Evolutionary conservation across 2,888 invertebrate genomes (phyloP).

Genomic region (Apamea monoglypha): DNA sequence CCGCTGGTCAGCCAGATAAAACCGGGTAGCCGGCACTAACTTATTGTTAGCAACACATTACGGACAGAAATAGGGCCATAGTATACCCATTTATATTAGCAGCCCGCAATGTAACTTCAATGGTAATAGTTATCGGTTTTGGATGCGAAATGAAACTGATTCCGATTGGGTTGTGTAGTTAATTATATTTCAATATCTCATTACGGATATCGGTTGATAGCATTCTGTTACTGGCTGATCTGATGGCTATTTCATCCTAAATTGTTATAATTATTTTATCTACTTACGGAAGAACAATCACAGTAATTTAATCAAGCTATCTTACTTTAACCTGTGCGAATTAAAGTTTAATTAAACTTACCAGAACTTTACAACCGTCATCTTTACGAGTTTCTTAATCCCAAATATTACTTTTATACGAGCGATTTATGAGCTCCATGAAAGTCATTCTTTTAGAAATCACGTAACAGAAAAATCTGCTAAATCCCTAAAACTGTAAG

Average conservation of each 20-base stretch:
- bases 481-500: slow-evolving; percentile 2
- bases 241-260: slow-evolving; percentile 9
- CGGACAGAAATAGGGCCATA: slow-evolving; percentile 39
- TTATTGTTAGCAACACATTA: slow-evolving; percentile 68
- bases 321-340: slow-evolving; percentile 8
- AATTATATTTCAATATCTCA: slow-evolving; percentile 54
- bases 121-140: slow-evolving; percentile 53
- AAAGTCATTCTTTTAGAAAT: neutral
- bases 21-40: slow-evolving; percentile 67
- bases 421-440: neutral
- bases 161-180: slow-evolving; percentile 21
- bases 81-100: slow-evolving; percentile 46
- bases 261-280: slow-evolving; percentile 23
- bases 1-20: slow-evolving; percentile 71
- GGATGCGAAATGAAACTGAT: slow-evolving; percentile 50
- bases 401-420: slow-evolving; percentile 7
- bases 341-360: slow-evolving; percentile 33
- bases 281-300: neutral
- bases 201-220: slow-evolving; percentile 36
- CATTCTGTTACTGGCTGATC: slow-evolving; percentile 21
- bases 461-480: neutral
- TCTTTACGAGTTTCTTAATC: slow-evolving; percentile 32
- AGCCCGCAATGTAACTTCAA: slow-evolving; percentile 55
- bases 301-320: slow-evolving; percentile 10
- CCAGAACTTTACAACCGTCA: slow-evolving; percentile 26